Evolutionary conservation across 2,113 vertebrate genomes (phyloP), one percentile per base, ranked within the genome.

Genomic region (Zosterops borbonicus): DNA sequence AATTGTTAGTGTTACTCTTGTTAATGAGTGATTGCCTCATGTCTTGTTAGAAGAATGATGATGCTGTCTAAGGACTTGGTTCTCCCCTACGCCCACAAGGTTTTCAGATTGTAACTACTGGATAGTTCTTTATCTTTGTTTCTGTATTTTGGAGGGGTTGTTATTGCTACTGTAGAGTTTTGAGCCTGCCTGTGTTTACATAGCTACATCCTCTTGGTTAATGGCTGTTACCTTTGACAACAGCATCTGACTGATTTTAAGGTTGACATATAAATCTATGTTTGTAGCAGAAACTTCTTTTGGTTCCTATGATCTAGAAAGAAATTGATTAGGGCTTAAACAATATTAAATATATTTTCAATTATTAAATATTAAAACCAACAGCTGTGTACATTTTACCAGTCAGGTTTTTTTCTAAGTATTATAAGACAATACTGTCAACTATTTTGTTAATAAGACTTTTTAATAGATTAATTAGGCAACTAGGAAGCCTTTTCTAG

Each of bases 51-150:
- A 42, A 63, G 19, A 49, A 59, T 52, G 18, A 13, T 65, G n/a
- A 7, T 80, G 15, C 22, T 83, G 35, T 73, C 23, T 73, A 31
- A 59, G 8, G 21, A 29, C 41, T 84, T 71, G 46, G 4, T 52
- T 95, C 15, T 87, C 27, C 11, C 5, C 21, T 55, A 3, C 0
- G 0, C 5, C 33, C 0, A 1, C 46, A 69, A 12, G 3, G 13
- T 56, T 44, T 71, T 76, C 4, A 28, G 6, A 3, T 41, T 69
- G 8, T 52, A 73, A 53, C 59, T 92, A 28, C 17, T 69, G 41
- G 17, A 41, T 68, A 42, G 6, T 68, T 68, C 39, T 23, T 84
- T 64, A 19, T 60, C 19, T 90, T 87, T 64, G 1, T 67, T 56
- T 44, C 27, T 74, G 31, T 91, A 17, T 74, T 81, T 80, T 83